Evolutionary conservation across 1,140 invertebrate genomes (phyloP).

Genomic region (Samia ricini): DNA sequence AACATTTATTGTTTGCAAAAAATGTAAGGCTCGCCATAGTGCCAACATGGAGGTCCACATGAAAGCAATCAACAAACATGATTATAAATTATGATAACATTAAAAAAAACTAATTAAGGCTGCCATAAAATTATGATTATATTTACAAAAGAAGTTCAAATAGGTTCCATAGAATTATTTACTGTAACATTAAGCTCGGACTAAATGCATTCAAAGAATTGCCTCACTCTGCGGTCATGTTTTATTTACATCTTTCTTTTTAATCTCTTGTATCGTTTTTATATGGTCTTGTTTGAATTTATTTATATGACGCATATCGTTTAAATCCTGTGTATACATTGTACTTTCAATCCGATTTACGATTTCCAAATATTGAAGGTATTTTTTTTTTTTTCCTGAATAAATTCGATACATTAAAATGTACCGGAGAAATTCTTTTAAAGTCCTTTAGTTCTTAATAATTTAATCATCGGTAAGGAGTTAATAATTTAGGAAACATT

Average conservation of each 20-base stretch:
- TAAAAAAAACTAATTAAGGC: neutral
- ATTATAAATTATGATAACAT: neutral
- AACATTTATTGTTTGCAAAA: neutral
- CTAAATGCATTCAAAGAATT: slow-evolving; percentile 23
- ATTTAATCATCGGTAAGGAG: too few species aligned
- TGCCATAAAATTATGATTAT: neutral
- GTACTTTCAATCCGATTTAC: too few species aligned
- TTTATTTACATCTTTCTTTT: neutral
- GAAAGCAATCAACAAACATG: neutral
- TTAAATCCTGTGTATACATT: too few species aligned
- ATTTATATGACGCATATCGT: too few species aligned
- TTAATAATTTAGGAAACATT: too few species aligned
- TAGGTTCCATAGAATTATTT: neutral
- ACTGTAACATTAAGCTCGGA: neutral
- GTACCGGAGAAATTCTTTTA: too few species aligned
- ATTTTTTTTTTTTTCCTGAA: too few species aligned
- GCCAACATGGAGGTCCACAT: neutral
- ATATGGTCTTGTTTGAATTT: neutral
- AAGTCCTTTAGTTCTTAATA: too few species aligned
- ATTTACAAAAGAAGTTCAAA: neutral
- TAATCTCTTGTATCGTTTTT: neutral
- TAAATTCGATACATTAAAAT: too few species aligned
- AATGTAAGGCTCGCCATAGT: neutral
- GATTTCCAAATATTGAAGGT: too few species aligned
- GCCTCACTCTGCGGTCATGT: slow-evolving; percentile 14